A percentile compares a stretch with the other conserved stretches of the same genome.
Conservation (phyloP, 2,797 vertebrate genomes). For the Pipistrellus nathusii region DNA sequence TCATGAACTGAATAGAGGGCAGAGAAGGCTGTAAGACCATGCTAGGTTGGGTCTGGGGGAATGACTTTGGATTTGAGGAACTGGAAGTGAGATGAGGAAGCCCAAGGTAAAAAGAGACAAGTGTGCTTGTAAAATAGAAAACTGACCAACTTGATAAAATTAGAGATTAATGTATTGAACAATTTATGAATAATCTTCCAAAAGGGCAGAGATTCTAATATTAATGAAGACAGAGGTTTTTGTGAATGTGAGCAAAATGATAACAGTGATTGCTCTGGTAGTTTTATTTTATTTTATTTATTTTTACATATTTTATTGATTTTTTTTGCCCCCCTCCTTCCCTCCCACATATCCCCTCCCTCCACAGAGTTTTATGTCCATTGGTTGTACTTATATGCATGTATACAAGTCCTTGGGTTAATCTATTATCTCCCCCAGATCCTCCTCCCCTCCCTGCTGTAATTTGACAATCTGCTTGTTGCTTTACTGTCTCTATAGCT, state of each 20-base stretch:
- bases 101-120: background rate
- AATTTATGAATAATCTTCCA: background rate
- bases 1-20: background rate
- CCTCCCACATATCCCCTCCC: no score
- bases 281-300: no score
- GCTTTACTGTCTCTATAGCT: no score
- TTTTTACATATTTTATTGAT: no score
- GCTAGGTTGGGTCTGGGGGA: no score
- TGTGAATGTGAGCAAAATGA: background rate
- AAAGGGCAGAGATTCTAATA: background rate
- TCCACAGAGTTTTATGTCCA: no score
- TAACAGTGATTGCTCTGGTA: background rate
- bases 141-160: background rate
- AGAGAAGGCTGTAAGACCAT: background rate
- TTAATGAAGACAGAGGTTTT: background rate
- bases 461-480: no score
- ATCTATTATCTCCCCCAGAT: no score
- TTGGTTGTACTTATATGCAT: no score
- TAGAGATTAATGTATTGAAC: background rate
- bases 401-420: no score
- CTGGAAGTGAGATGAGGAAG: background rate
- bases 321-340: no score
- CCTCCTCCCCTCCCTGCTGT: no score
- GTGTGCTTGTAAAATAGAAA: background rate
- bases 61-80: background rate